Percentiles rank a stretch among this genome's conserved stretches.
phyloP scores from a whole-genome alignment of 2,888 invertebrate genomes.

The Slavum lentiscoides region DNA sequence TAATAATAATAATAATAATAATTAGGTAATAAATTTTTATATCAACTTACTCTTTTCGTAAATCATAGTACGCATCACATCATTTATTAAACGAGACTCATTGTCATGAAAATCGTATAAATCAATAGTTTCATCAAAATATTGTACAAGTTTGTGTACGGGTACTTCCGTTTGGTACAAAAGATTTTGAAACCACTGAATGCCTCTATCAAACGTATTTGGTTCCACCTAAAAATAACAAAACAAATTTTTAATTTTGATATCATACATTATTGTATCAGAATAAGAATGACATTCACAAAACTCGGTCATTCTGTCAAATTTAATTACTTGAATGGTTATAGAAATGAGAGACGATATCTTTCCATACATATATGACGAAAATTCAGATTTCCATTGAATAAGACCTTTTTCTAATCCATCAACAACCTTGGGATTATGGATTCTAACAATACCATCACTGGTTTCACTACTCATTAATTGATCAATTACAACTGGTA shows the following conservation, averaged over 20 bases:
- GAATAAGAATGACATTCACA: background rate
- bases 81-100: slow-evolving; percentile 65
- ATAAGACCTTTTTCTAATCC: slow-evolving; percentile 77
- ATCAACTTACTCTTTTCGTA: slow-evolving; percentile 64
- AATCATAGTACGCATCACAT: slow-evolving; percentile 66
- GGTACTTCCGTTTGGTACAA: slow-evolving; percentile 73
- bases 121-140: too few species aligned
- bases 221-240: slow-evolving; percentile 68
- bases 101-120: too few species aligned
- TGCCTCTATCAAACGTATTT: slow-evolving; percentile 73
- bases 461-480: slow-evolving; percentile 76
- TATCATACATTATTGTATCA: too few species aligned
- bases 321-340: slow-evolving; percentile 66
- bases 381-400: slow-evolving; percentile 65
- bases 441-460: slow-evolving; percentile 64
- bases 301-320: background rate
- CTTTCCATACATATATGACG: slow-evolving; percentile 68
- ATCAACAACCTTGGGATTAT: slow-evolving; percentile 76
- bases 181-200: slow-evolving; percentile 77
- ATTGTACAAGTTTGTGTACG: slow-evolving; percentile 66
- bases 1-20: background rate
- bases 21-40: slow-evolving; percentile 2
- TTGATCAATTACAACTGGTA: slow-evolving; percentile 75
- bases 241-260: too few species aligned
- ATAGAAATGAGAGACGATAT: slow-evolving; percentile 71